phyloP scores from a whole-genome alignment of 2,888 invertebrate species.

The Spodoptera littoralis region DNA sequence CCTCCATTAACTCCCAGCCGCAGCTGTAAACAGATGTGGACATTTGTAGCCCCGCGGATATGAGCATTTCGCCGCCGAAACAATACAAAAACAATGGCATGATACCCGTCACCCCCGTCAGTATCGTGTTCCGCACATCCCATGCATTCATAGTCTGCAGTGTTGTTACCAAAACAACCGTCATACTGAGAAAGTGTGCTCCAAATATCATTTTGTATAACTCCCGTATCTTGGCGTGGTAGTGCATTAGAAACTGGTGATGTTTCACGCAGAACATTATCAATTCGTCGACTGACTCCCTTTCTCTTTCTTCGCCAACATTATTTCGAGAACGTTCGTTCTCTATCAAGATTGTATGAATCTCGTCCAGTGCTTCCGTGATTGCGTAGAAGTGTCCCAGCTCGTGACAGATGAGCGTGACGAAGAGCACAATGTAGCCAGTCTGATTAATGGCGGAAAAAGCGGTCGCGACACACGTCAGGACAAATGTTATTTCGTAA shows the following conservation, averaged over 20 bases:
- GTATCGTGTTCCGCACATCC: slow-evolving; percentile 70
- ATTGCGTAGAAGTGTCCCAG: slow-evolving; percentile 74
- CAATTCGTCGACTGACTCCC: slow-evolving; percentile 55
- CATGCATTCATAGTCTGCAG: slow-evolving; percentile 73
- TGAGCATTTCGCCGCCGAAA: slow-evolving; percentile 74
- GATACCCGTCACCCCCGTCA: slow-evolving; percentile 70
- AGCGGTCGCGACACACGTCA: slow-evolving; percentile 65
- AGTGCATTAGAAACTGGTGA: slow-evolving; percentile 70
- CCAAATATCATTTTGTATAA: slow-evolving; percentile 71
- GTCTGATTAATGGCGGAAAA: slow-evolving; percentile 77
- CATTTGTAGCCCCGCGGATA: slow-evolving; percentile 67
- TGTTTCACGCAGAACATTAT: slow-evolving; percentile 70
- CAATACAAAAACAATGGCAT: slow-evolving; percentile 75
- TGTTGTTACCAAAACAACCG: slow-evolving; percentile 71
- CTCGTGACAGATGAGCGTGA: slow-evolving; percentile 69
- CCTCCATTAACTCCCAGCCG: slow-evolving; percentile 73
- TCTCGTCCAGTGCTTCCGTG: slow-evolving; percentile 65
- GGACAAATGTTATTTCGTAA: slow-evolving; percentile 67
- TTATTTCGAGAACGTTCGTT: slow-evolving; percentile 23
- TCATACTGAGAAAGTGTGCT: slow-evolving; percentile 74
- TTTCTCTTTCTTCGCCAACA: slow-evolving; percentile 16
- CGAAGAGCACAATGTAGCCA: slow-evolving; percentile 73
- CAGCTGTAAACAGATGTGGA: slow-evolving; percentile 65
- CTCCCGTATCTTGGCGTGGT: slow-evolving; percentile 64
- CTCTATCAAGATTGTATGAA: slow-evolving; percentile 49